Evolutionary conservation across 2,888 invertebrate genomes (phyloP), one percentile per base, ranked within the genome.

Genomic region (Sinhomidia bicolor): DNA sequence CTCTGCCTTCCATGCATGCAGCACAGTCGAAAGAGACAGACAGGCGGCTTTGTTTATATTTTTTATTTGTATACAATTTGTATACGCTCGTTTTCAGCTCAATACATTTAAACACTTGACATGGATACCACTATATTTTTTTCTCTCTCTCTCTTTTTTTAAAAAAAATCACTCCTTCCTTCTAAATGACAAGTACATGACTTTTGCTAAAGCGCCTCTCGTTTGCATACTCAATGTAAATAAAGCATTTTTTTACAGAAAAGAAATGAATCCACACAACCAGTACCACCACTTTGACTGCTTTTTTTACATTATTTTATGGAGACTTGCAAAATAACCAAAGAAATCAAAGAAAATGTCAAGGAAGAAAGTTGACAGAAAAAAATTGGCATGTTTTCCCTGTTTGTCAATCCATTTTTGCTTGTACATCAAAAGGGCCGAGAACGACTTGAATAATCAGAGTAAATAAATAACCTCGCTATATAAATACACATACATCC

Each of bases 261-360:
- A n/a, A n/a, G n/a, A n/a, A n/a, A n/a, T n/a, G n/a, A n/a, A n/a
- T n/a, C n/a, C n/a, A n/a, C n/a, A n/a, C n/a, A n/a, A n/a, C n/a
- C n/a, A n/a, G n/a, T n/a, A n/a, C 51, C 6, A n/a, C 51, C 20
- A 60, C 26, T 60, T 10, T 7, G 12, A 26, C 2, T 60, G 26
- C 23, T n/a, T n/a, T 26, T 9, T 26, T 1, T 20, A 7, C 6
- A 23, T 60, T 60, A 17, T 17, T 60, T 17, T 5, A 60, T 51
- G n/a, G n/a, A 60, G 23, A 10, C 14, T n/a, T n/a, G n/a, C 10
- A 32, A 3, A n/a, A 17, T 7, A 26, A 62, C 29, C 12, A 62
- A 62, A 32, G 6, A 62, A 62, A 62, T 62, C 62, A 62, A 62
- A 32, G 62, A 29, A 62, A 32, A 29, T 32, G 62, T 62, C 62